Conservation (phyloP, 2,113 vertebrate genomes). For the Dicrurus megarhynchus region DNA sequence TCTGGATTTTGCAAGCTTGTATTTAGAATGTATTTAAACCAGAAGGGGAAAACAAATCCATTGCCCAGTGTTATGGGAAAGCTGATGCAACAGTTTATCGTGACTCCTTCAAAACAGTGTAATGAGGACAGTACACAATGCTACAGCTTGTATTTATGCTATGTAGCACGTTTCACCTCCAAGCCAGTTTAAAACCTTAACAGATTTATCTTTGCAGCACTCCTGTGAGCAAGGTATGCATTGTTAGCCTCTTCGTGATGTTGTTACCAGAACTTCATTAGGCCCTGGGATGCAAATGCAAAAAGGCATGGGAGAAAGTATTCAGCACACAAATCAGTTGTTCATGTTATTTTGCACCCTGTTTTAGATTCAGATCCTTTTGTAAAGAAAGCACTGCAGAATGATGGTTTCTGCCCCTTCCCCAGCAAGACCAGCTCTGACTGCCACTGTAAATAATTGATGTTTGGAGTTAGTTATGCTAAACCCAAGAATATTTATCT, state of each 20-base stretch:
- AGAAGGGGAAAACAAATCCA: not conserved
- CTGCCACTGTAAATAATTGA: not conserved
- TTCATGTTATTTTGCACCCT: not conserved
- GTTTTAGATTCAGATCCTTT: not conserved
- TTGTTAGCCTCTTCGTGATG: not conserved
- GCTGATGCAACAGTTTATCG: not conserved
- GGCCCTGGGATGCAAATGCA: not conserved
- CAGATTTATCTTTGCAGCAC: not conserved
- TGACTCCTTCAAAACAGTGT: not conserved
- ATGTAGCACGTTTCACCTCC: not conserved
- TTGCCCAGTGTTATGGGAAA: not conserved
- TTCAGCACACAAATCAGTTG: not conserved
- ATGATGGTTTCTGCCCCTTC: not conserved
- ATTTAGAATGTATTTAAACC: not conserved
- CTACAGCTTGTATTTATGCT: not conserved
- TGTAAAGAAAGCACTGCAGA: not conserved
- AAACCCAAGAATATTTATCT: not conserved
- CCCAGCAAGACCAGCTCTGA: not conserved
- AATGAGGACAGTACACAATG: not conserved
- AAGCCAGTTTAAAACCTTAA: not conserved
- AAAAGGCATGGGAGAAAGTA: not conserved
- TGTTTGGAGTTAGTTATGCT: not conserved
- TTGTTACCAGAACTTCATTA: conserved; percentile 10
- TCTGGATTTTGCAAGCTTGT: not conserved
- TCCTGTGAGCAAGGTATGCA: not conserved